Evolutionary conservation across 1,140 invertebrate species (phyloP).

Genomic region (Drosophila fuyamai): DNA sequence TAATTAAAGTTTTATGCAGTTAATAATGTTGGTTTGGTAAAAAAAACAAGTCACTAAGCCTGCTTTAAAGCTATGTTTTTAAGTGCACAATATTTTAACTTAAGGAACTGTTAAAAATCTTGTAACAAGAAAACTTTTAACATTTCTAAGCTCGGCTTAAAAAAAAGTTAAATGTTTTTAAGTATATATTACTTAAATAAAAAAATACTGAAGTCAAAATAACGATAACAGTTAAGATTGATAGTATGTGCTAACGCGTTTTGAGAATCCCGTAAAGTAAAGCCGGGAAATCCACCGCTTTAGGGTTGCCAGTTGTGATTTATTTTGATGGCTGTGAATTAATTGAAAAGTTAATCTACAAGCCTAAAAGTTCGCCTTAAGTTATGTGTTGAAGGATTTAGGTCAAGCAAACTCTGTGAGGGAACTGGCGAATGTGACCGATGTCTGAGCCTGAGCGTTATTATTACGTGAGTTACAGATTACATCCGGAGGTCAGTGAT

Average conservation of each 20-base stretch:
- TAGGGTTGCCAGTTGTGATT: constrained; percentile 12
- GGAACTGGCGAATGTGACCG: constrained; percentile 13
- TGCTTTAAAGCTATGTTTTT: too few species aligned
- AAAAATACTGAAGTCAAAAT: not conserved
- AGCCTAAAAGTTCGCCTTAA: not conserved
- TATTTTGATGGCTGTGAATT: constrained; percentile 5
- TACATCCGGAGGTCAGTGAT: not conserved
- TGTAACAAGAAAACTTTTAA: too few species aligned
- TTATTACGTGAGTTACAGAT: constrained; percentile 24
- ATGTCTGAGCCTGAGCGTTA: constrained; percentile 30
- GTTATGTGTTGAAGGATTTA: not conserved
- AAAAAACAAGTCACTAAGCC: too few species aligned
- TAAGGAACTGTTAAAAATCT: too few species aligned
- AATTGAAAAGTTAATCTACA: constrained; percentile 6
- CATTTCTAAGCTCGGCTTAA: too few species aligned
- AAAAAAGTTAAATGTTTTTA: too few species aligned
- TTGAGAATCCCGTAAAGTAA: constrained; percentile 3
- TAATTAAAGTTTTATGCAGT: too few species aligned
- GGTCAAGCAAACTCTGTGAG: not conserved
- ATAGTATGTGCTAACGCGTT: constrained; percentile 24
- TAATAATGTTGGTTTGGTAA: too few species aligned
- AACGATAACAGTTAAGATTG: not conserved
- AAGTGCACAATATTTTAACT: too few species aligned
- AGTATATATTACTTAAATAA: not conserved
- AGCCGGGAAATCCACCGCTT: constrained; percentile 7